Conservation (phyloP, 1,140 invertebrate genomes). For the Melanaphis sacchari region DNA sequence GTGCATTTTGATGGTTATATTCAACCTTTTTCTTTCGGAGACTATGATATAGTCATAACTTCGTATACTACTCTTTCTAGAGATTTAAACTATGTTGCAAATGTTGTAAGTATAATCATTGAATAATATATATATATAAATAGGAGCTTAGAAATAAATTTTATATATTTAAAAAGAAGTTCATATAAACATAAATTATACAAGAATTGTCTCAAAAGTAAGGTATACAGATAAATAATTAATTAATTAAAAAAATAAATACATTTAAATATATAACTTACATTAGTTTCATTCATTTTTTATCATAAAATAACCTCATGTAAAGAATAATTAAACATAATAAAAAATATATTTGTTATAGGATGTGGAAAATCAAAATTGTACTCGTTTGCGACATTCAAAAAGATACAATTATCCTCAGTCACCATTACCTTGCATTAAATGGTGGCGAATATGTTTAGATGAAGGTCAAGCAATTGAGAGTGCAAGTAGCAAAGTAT, state of each 20-base stretch:
- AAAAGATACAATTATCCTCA: constrained; percentile 70
- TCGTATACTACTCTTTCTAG: constrained; percentile 71
- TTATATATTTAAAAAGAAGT: neutral
- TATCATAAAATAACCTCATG: neutral
- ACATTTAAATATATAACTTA: neutral
- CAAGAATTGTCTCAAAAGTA: neutral
- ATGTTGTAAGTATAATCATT: neutral
- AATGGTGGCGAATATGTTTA: constrained; percentile 81
- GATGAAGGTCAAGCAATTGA: constrained; percentile 88
- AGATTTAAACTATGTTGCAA: constrained; percentile 68
- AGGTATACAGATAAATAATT: neutral
- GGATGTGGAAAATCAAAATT: constrained; percentile 47
- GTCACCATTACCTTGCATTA: constrained; percentile 72
- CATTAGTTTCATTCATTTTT: neutral
- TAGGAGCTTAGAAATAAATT: neutral
- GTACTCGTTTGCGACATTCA: constrained; percentile 65
- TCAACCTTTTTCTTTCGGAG: constrained; percentile 71
- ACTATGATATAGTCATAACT: constrained; percentile 79
- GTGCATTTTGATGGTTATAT: constrained; percentile 69
- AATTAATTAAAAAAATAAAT: neutral
- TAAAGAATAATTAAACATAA: neutral
- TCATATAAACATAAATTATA: neutral
- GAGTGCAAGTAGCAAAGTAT: constrained; percentile 65
- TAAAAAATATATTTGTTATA: constrained; percentile 17
- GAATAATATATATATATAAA: neutral